These are phyloP conservation scores for Pinna nobilis DNA, from an alignment of 1,140 invertebrate species.

Conservation along the genomic window DNA sequence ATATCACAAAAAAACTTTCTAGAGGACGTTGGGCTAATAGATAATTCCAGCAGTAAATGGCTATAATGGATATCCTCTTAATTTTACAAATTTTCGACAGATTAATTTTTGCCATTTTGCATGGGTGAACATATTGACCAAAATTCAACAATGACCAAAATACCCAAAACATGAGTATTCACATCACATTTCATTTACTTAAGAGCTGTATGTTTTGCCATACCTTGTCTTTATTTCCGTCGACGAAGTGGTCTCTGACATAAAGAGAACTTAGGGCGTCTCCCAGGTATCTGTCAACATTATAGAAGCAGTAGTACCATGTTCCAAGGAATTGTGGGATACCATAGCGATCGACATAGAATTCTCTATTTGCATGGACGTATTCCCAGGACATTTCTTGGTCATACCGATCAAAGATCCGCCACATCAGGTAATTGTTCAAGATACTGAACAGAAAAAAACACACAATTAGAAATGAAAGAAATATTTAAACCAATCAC, in stretches of 20 bases:
- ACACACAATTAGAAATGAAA: neutral
- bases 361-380: constrained; percentile 76
- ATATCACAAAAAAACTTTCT: no score
- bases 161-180: no score
- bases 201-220: neutral
- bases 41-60: no score
- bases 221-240: constrained; percentile 69
- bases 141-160: no score
- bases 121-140: no score
- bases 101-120: no score
- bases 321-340: constrained; percentile 74
- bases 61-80: no score
- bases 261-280: constrained; percentile 78
- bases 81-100: no score
- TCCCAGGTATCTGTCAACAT: constrained; percentile 77
- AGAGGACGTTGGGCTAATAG: no score
- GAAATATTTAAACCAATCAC: no score
- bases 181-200: no score
- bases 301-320: constrained; percentile 79
- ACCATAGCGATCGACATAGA: constrained; percentile 77
- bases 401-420: constrained; percentile 77
- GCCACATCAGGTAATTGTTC: constrained; percentile 81
- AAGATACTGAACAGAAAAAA: constrained; percentile 73
- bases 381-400: constrained; percentile 79
- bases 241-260: constrained; percentile 71